A percentile compares a stretch with the other conserved stretches of the same genome.
Conservation (phyloP, 2,888 invertebrate species). For the Tenthredo mesomela region DNA sequence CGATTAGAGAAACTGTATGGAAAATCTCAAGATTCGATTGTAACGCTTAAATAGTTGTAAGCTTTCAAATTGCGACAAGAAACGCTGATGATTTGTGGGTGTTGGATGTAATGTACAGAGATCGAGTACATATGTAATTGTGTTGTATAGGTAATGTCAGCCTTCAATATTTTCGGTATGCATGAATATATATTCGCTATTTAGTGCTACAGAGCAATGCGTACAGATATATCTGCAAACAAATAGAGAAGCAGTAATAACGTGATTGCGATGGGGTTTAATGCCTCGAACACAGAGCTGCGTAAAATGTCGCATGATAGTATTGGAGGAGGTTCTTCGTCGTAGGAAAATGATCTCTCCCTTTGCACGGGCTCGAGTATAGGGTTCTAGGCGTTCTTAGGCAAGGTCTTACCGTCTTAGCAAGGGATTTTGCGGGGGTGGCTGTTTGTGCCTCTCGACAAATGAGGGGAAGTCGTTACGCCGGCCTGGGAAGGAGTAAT, state of each 20-base stretch:
- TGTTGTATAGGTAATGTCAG: background rate
- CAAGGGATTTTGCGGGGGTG: conserved; percentile 68
- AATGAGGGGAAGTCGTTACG: conserved; percentile 76
- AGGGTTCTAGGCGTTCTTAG: conserved; percentile 48
- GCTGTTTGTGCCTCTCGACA: conserved; percentile 75
- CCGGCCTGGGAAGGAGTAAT: conserved; percentile 72
- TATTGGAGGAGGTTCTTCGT: conserved; percentile 7
- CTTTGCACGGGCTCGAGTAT: background rate
- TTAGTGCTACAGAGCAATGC: background rate
- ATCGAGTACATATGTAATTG: background rate
- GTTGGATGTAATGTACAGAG: background rate
- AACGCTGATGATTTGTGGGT: background rate
- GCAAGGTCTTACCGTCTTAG: conserved; percentile 50
- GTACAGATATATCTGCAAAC: background rate
- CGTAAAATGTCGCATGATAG: conserved; percentile 19
- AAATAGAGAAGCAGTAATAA: background rate
- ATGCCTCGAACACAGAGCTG: background rate
- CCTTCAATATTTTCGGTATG: background rate
- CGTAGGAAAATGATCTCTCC: conserved; percentile 28
- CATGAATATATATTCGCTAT: background rate
- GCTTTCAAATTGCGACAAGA: background rate
- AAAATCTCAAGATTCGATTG: background rate
- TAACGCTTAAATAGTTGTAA: background rate
- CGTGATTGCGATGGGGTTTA: background rate
- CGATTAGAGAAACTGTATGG: background rate